Evolutionary conservation across 1,140 invertebrate genomes (phyloP), one percentile per base, ranked within the genome.

Genomic region (Trichonephila clavata): DNA sequence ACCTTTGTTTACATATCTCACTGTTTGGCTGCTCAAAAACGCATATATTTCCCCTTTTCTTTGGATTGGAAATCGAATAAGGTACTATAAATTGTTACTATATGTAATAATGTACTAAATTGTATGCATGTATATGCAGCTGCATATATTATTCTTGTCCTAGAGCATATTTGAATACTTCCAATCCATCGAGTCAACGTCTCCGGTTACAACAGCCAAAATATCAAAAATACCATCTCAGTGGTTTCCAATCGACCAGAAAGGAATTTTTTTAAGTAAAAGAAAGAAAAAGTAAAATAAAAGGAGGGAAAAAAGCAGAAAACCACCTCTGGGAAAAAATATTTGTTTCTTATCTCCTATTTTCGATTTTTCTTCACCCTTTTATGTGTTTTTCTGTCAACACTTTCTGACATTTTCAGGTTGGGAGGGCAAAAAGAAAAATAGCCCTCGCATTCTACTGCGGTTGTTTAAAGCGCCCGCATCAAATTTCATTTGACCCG

Each of bases 241-340:
- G 71, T 71, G 68, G 68, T 39, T 77, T 77, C 27, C 14, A 77
- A 77, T 39, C 27, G 71, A 77, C 71, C 71, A 32, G 27, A 77
- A 77, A 32, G 14, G 32, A 13, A 50, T 50, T 39, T 39, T 39
- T 39, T 39, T 3, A 39, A 39, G 4, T 39, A 39, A 39, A 39
- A 39, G 32, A 39, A 39, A 39, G 32, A 39, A 39, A 39, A 39
- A 39, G 32, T 39, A 39, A 39, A 39, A 39, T 39, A 39, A 39
- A 39, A 39, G 32, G 32, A 39, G 32, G 32, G 2, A 39, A 39
- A 39, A 39, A 39, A 39, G 32, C 32, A 50, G 10, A 7, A 50
- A 50, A 50, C 7, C 10, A 13, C 0, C 50, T 13, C 50, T 13
- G 50, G 32, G 5, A 27, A 77, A 77, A 39, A 32, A 77, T 39